A percentile compares a stretch with the other conserved stretches of the same genome.
Evolutionary conservation across 1,140 invertebrate species (phyloP).

Genomic region (Ephestia elutella): DNA sequence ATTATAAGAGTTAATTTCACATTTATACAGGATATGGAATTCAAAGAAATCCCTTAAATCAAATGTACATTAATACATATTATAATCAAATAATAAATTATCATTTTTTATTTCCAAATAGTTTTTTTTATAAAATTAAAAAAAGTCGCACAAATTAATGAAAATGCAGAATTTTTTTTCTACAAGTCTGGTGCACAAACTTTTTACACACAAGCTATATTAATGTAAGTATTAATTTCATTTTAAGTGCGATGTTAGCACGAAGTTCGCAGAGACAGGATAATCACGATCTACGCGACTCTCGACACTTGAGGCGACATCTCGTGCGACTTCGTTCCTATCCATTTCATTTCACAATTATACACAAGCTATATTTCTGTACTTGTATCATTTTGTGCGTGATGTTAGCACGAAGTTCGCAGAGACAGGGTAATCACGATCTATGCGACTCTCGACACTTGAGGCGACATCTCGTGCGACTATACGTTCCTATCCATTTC

Average conservation of each 20-base stretch:
- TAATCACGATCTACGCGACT: slow-evolving; percentile 21
- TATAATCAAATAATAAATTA: too few species aligned
- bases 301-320: slow-evolving; percentile 35
- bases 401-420: slow-evolving; percentile 3
- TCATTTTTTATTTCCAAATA: too few species aligned
- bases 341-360: slow-evolving; percentile 63
- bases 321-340: slow-evolving; percentile 50
- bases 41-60: too few species aligned
- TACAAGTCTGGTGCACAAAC: too few species aligned
- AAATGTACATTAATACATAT: too few species aligned
- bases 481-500: slow-evolving; percentile 59
- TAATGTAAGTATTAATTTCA: neutral
- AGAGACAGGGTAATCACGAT: slow-evolving; percentile 9
- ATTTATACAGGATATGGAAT: too few species aligned
- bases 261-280: slow-evolving; percentile 4
- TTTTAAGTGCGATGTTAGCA: neutral
- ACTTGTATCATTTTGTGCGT: neutral
- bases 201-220: too few species aligned
- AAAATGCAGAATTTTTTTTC: too few species aligned
- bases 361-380: neutral
- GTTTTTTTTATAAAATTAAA: too few species aligned
- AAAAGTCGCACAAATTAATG: too few species aligned
- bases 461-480: slow-evolving; percentile 44
- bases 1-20: too few species aligned
- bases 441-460: slow-evolving; percentile 29